Evolutionary conservation across 2,113 vertebrate genomes (phyloP), one percentile per base, ranked within the genome.

Genomic region (Turnix velox): DNA sequence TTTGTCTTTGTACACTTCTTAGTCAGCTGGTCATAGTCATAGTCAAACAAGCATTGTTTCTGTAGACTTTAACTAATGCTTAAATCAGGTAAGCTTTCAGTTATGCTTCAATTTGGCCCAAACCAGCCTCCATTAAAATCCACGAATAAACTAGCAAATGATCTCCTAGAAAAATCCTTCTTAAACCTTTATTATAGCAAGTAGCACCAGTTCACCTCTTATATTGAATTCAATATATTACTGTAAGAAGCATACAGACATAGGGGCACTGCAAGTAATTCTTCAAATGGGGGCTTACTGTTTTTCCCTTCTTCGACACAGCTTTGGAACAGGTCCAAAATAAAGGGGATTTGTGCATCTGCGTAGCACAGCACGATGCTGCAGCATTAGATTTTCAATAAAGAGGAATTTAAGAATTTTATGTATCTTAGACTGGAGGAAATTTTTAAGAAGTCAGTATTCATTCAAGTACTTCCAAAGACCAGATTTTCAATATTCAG

Each of bases 101-200:
- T 24, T 87, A 84, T 52, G 69, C 55, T 67, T 88, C 13, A 76
- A 46, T 65, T 65, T 82, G 74, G 61, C 22, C 46, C 43, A 72
- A 74, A 88, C 48, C 33, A 93, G 25, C 7, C 46, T 23, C 77
- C 74, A 89, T 79, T 89, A 87, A 92, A 92, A 91, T 68, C 84
- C 48, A 35, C 55, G 30, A 77, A 91, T 81, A 92, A 94, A 92
- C 69, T 61, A 88, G 35, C 81, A 78, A 69, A 57, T 87, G 31
- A 72, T 82, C 57, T 95, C 77, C 37, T 84, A 78, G 73, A 94
- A 91, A 92, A 93, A 92, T 92, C 91, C 80, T 39, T 87, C 94
- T 94, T 84, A 95, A 95, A 92, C 73, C 84, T 89, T 88, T 84
- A 94, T 94, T 93, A 91, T 57, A 84, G 77, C 20, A 75, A 94